Evolutionary conservation across 2,113 vertebrate genomes (phyloP).

Genomic region (Apodemus sylvaticus): DNA sequence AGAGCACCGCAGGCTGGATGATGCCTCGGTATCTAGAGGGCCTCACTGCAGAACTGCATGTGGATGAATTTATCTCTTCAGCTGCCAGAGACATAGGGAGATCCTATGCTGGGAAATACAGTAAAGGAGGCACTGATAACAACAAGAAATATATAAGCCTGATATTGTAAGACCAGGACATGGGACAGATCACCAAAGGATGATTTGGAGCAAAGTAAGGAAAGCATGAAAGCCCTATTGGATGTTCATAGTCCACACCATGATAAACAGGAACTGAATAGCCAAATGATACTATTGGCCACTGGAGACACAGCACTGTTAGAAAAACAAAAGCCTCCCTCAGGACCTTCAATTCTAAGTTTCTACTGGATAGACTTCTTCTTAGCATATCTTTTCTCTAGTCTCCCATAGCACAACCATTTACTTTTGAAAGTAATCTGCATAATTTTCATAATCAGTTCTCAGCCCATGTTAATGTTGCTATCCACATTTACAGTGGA

Average conservation of each 20-base stretch:
- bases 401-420: neutral
- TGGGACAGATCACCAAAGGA: neutral
- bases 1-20: fast-evolving
- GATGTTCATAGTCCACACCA: neutral
- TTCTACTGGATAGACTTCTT: neutral
- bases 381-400: neutral
- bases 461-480: neutral
- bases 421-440: neutral
- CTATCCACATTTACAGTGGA: neutral
- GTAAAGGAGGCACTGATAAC: neutral
- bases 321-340: neutral
- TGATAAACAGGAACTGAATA: neutral
- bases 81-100: fast-evolving
- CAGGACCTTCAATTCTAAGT: neutral
- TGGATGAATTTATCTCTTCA: neutral
- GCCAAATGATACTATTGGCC: neutral
- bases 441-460: neutral
- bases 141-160: neutral
- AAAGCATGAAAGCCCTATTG: neutral
- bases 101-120: neutral
- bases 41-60: fast-evolving
- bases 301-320: neutral
- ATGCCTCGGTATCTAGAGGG: neutral
- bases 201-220: neutral
- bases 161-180: neutral